Conservation (phyloP, 2,113 vertebrate genomes). For the Madoqua kirkii region DNA sequence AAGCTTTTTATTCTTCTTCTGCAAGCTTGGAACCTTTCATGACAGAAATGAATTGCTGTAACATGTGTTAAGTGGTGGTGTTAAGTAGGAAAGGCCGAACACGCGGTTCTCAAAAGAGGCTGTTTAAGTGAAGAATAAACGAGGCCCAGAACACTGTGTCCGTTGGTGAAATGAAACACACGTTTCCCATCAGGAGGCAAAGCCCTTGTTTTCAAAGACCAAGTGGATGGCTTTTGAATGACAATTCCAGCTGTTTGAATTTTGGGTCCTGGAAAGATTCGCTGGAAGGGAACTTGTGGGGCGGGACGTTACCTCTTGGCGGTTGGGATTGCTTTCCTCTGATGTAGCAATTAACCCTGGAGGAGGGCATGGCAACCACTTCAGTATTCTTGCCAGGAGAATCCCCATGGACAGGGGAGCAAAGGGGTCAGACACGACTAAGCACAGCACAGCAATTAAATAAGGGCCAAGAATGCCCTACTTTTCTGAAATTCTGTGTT, state of each 20-base stretch:
- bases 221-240: neutral
- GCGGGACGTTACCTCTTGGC: neutral
- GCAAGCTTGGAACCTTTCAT: neutral
- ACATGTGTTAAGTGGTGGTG: neutral
- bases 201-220: neutral
- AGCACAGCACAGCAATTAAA: neutral
- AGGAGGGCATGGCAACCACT: neutral
- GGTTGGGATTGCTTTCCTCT: neutral
- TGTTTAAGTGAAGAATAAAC: neutral
- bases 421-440: neutral
- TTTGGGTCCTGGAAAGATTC: neutral
- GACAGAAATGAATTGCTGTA: neutral
- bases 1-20: neutral
- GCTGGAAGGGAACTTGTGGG: neutral
- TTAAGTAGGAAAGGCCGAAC: neutral
- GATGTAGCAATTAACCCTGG: neutral
- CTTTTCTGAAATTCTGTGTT: neutral
- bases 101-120: neutral
- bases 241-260: neutral
- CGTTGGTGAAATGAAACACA: rapidly evolving
- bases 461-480: neutral
- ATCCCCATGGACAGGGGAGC: neutral
- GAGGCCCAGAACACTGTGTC: neutral
- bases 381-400: neutral
- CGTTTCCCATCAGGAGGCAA: neutral